Evolutionary conservation across 2,113 vertebrate species (phyloP).

Genomic region (Oreochromis tanganicae): DNA sequence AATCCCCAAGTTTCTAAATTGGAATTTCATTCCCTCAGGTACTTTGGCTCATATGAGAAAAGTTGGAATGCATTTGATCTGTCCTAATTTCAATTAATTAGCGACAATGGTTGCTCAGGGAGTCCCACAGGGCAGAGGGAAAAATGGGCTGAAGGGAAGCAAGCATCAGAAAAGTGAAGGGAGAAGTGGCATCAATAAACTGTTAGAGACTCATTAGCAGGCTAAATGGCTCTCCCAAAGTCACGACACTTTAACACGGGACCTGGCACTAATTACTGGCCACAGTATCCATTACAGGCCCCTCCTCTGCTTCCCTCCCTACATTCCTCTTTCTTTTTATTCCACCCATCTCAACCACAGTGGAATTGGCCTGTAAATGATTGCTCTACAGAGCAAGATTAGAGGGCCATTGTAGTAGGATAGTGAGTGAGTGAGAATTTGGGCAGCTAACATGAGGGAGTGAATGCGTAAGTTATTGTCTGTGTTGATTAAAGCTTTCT

Average conservation of each 20-base stretch:
- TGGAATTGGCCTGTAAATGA: slow-evolving; percentile 69
- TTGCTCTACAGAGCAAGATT: slow-evolving; percentile 61
- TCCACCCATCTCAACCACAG: slow-evolving; percentile 60
- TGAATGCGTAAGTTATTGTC: slow-evolving; percentile 24
- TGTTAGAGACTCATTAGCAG: slow-evolving; percentile 78
- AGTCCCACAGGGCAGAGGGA: slow-evolving; percentile 74
- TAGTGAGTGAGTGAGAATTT: background rate
- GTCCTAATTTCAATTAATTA: slow-evolving; percentile 85
- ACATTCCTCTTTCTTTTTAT: slow-evolving; percentile 48
- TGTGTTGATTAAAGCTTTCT: slow-evolving; percentile 31
- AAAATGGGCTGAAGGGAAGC: slow-evolving; percentile 70
- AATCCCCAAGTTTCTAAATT: slow-evolving; percentile 81
- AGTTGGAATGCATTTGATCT: slow-evolving; percentile 81
- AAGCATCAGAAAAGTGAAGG: slow-evolving; percentile 71
- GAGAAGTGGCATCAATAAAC: slow-evolving; percentile 79
- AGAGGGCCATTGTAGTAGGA: slow-evolving; percentile 42
- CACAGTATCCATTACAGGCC: slow-evolving; percentile 74
- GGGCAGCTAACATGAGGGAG: slow-evolving; percentile 14
- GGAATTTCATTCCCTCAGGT: slow-evolving; percentile 79
- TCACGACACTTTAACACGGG: slow-evolving; percentile 76
- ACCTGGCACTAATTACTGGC: slow-evolving; percentile 76
- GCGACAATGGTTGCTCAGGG: slow-evolving; percentile 76
- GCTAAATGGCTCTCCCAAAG: slow-evolving; percentile 77
- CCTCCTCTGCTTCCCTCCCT: slow-evolving; percentile 25
- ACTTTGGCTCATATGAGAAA: slow-evolving; percentile 77